Conservation (phyloP, 2,797 vertebrate species). For the Poeciliopsis gracilis region DNA sequence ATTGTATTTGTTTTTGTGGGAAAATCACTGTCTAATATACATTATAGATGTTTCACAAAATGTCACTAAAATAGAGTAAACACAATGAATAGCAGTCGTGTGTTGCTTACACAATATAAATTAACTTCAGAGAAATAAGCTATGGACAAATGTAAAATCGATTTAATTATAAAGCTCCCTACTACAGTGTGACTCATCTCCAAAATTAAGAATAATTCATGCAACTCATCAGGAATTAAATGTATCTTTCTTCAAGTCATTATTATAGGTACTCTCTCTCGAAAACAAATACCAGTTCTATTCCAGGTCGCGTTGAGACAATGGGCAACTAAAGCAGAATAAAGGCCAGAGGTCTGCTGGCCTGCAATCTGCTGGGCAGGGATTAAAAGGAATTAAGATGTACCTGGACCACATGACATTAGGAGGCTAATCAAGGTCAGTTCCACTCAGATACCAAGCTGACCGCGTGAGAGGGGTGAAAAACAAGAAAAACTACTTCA, state of each 20-base stretch:
- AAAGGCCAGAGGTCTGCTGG: constrained; percentile 25
- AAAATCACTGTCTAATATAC: background rate
- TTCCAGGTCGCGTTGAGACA: constrained; percentile 13
- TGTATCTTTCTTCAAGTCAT: background rate
- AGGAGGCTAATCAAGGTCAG: constrained; percentile 66
- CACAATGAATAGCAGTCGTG: background rate
- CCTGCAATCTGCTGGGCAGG: constrained; percentile 63
- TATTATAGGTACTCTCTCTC: constrained; percentile 8
- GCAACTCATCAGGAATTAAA: background rate
- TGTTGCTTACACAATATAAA: background rate
- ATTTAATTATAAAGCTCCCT: background rate
- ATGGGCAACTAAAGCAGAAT: constrained; percentile 14
- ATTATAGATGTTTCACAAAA: background rate
- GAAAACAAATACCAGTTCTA: constrained; percentile 11
- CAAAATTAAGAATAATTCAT: background rate
- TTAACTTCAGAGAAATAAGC: background rate
- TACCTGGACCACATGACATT: constrained; percentile 56
- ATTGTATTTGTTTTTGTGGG: background rate
- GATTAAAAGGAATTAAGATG: constrained; percentile 73
- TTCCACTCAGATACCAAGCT: constrained; percentile 30
- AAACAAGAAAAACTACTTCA: too few relatives aligned
- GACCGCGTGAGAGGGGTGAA: background rate
- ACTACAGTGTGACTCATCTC: background rate
- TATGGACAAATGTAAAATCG: background rate
- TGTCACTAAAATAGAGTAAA: background rate